Evolutionary conservation across 2,797 vertebrate species (phyloP), one percentile per base, ranked within the genome.

Genomic region (Chaunax sp.): DNA sequence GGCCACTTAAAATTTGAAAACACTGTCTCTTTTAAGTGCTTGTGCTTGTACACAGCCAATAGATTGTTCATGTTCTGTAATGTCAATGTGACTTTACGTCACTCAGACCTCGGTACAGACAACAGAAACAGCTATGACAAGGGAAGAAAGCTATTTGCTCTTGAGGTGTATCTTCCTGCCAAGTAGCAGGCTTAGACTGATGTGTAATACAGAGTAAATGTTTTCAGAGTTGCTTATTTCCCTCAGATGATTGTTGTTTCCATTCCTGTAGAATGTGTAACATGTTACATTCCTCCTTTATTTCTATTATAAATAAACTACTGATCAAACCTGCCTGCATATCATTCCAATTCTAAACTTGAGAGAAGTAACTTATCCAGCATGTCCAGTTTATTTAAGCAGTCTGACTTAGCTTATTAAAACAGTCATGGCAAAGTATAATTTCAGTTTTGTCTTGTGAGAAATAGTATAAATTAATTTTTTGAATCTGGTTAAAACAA

Each of bases 251-350:
- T 9, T 30, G 6, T n/a, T 37, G n/a, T 72, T 63, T 69, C 51
- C 54, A 10, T 58, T 1, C 3, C 15, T 6, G 15, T 38, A 15
- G 4, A 43, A 1, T 23, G 6, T 49, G 19, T 55, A 30, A 51
- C 19, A 15, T 58, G 38, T 37, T 57, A 59, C 53, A 68, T 50
- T 75, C 18, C 49, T 59, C n/a, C 13, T 26, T 40, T 65, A 10
- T 47, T 51, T 14, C 12, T 68, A 40, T 40, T 40, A 75, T 10
- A 62, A 82, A 81, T 83, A 84, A 85, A 89, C 14, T 45, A 19
- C 40, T 23, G 51, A 69, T 6, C 16, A 35, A 35, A 35, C 33
- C 1, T 69, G n/a, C 7, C 16, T 66, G 15, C 20, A 15, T 72
- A 18, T 62, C n/a, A 19, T 22, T 50, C 3, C 67, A 18, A 13